Base-by-base conservation (phyloP, 2,113 vertebrate genomes). In the Machaerirhynchus nigripectus region DNA sequence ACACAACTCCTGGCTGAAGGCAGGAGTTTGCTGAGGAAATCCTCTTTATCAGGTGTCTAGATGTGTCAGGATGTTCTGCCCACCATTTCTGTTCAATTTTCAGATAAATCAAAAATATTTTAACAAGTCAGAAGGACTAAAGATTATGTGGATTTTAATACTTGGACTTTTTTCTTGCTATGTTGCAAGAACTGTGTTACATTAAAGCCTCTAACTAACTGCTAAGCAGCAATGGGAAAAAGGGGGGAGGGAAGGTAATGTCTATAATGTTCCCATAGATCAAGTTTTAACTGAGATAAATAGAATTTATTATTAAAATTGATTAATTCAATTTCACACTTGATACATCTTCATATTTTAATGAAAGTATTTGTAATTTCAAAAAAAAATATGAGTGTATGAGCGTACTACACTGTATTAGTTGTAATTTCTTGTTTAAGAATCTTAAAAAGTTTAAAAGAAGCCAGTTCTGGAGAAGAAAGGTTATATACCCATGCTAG, bases 241-340 rank as follows among this genome's bases (percentile, higher is more conserved):
- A 44, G 26, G 21, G 0, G 7, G 35, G 15, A 59, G 50, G 40
- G 28, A 83, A 86, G 11, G 18, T 60, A 55, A 49, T 24, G 18
- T 64, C 68, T 88, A 22, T 70, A 81, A 59, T n/a, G 40, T 80
- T 92, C 81, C 85, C 59, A 60, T 19, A 88, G 47, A 95, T 95
- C 82, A 92, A 71, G 9, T 84, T 90, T 94, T 96, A 86, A 82
- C 60, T 30, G 26, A 88, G 75, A 75, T 88, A 75, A 87, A 81
- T 95, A 13, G 35, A 90, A 90, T 87, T 96, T 94, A 84, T 92
- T 81, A 94, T 87, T 74, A 90, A 90, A 90, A 95, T 68, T 67
- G 64, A 90, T 95, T 90, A 84, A 86, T 93, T 95, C 35, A 35
- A 78, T 86, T 95, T 94, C 60, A 89, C 33, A 78, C 50, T 93